Conservation (phyloP, 2,797 vertebrate species). For the Darevskia mixta region DNA sequence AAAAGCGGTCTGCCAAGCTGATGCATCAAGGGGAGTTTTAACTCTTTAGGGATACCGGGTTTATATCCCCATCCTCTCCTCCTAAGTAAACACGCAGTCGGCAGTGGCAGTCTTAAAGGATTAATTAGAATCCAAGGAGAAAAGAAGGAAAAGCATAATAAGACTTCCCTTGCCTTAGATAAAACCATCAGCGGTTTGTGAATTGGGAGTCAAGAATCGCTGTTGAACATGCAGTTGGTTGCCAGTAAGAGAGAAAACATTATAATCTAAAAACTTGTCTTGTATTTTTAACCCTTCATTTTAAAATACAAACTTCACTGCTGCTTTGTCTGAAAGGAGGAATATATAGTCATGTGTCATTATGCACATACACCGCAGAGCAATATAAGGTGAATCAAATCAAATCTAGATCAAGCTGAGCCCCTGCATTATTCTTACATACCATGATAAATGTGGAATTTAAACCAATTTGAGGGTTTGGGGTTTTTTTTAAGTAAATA, state of each 20-base stretch:
- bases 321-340: neutral
- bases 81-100: constrained; percentile 27
- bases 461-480: no score
- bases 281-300: neutral
- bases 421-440: neutral
- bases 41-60: constrained; percentile 12
- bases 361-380: neutral
- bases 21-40: constrained; percentile 11
- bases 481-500: no score
- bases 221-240: neutral
- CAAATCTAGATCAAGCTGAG: neutral
- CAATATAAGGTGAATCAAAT: neutral
- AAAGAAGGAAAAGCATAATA: constrained; percentile 26
- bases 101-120: constrained; percentile 18
- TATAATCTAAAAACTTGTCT: constrained; percentile 3
- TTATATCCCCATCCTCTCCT: constrained; percentile 1
- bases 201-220: constrained; percentile 16
- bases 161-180: constrained; percentile 20
- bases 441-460: no score
- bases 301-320: neutral
- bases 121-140: constrained; percentile 36
- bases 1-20: constrained; percentile 18
- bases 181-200: constrained; percentile 34
- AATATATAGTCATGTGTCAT: neutral
- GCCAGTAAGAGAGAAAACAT: constrained; percentile 1